Base-by-base conservation (phyloP, 30 jellyfish, hydroid and myxozoan genomes). In the Nemopilema nomurai region DNA sequence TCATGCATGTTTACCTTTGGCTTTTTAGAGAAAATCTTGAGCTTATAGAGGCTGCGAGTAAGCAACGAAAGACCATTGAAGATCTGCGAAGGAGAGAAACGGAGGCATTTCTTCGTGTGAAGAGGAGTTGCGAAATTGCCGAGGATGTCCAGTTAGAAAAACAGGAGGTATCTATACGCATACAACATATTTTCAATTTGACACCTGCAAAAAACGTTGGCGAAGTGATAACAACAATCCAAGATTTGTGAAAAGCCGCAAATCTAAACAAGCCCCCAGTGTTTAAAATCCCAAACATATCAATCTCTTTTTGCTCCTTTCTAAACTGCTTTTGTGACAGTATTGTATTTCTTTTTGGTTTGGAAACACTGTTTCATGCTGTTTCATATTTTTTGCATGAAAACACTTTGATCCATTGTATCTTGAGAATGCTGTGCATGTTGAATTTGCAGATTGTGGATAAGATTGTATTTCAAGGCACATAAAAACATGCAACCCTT, bases 91-190 rank as follows among this genome's bases (percentile, higher is more conserved):
- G 28, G 72, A 79, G 75, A 23, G 97, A 91, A 80, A 63, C 69
- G 23, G 97, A 85, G 51, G 97, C 97, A 4, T 91, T 83, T 51
- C 16, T 69, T 1, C 97, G 86, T 71, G 97, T 91, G 49, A 91
- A 91, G 76, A 91, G 79, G 74, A 91, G 96, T 53, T 91, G 97
- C 64, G 97, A 91, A 68, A 49, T 91, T 76, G 97, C 91, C 8
- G 96, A 91, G 65, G 96, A 84, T 65, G 80, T 70, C 30, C 97
- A 91, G 68, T 74, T 91, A 8, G 96, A 91, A 33, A 91, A 91
- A 64, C 97, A 85, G 29, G 93, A 91, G 93, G 97, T 90, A 30
- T n/a, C 76, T 26, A 13, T 4, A 18, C 18, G 4, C 33, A 16
- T 76, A n/a, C n/a, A 0, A 17, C 4, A n/a, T 29, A 63, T 17